Evolutionary conservation across 1,140 invertebrate species (phyloP).

Genomic region (Ctenoplectra terminalis): DNA sequence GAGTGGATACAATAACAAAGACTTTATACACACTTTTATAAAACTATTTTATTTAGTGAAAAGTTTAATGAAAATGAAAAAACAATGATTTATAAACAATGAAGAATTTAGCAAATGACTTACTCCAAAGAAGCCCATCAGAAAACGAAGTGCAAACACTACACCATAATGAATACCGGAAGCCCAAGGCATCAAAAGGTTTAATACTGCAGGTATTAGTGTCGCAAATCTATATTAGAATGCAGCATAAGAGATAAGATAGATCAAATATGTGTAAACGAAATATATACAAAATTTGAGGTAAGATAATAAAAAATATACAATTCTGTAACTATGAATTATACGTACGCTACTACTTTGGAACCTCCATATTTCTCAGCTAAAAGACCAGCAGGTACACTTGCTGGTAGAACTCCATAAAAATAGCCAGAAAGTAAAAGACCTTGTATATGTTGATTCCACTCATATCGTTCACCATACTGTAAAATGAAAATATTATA

Average conservation of each 20-base stretch:
- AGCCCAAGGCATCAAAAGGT: constrained; percentile 86
- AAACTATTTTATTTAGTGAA: neutral
- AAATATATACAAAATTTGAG: neutral
- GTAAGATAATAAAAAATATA: constrained; percentile 23
- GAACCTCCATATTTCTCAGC: constrained; percentile 90
- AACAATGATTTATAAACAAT: constrained; percentile 1
- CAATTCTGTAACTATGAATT: constrained; percentile 15
- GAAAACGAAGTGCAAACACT: constrained; percentile 85
- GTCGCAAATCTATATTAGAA: constrained; percentile 82
- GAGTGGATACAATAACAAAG: neutral
- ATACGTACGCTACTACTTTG: constrained; percentile 86
- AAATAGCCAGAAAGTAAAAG: constrained; percentile 87
- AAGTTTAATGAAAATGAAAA: neutral
- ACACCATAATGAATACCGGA: constrained; percentile 85
- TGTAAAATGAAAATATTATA: constrained; percentile 55
- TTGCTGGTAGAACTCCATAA: constrained; percentile 84
- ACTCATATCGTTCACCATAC: constrained; percentile 85
- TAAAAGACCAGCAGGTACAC: constrained; percentile 87
- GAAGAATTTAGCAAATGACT: constrained; percentile 70
- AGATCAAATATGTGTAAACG: neutral
- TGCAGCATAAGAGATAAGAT: neutral
- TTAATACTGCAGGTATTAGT: constrained; percentile 87
- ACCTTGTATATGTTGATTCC: constrained; percentile 86
- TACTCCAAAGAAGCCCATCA: constrained; percentile 87
- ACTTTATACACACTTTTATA: neutral